Conservation (phyloP, 2,113 vertebrate genomes). For the Mustela nigripes region DNA sequence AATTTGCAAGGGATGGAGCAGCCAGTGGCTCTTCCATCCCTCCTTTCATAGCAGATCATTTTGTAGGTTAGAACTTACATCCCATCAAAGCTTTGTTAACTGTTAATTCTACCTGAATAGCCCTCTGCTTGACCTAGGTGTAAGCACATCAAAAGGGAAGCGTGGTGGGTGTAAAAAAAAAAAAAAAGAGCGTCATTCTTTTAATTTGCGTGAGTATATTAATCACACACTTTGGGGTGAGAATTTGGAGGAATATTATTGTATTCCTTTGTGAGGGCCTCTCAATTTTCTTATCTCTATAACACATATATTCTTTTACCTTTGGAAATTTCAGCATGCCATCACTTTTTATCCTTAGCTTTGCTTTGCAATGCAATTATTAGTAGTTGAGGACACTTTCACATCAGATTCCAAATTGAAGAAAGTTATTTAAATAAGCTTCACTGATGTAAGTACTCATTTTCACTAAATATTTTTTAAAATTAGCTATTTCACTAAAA, state of each 20-base stretch:
- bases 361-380: slow-evolving; percentile 17
- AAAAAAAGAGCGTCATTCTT: background rate
- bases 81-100: background rate
- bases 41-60: background rate
- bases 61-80: background rate
- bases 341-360: background rate
- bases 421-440: slow-evolving; percentile 1
- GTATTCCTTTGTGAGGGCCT: background rate
- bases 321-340: background rate
- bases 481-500: slow-evolving; percentile 13
- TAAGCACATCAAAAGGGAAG: background rate
- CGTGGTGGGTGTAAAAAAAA: background rate
- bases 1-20: background rate
- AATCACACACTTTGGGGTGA: background rate
- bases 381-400: background rate
- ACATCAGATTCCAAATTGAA: slow-evolving; percentile 23
- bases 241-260: background rate
- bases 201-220: background rate
- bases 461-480: slow-evolving; percentile 14
- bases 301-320: background rate
- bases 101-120: background rate
- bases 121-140: background rate
- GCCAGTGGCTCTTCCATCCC: background rate
- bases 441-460: background rate
- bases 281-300: background rate